These are phyloP conservation scores for Meloidogyne hapla DNA, from an alignment of 1,140 invertebrate genomes.

Conservation along the genomic window DNA sequence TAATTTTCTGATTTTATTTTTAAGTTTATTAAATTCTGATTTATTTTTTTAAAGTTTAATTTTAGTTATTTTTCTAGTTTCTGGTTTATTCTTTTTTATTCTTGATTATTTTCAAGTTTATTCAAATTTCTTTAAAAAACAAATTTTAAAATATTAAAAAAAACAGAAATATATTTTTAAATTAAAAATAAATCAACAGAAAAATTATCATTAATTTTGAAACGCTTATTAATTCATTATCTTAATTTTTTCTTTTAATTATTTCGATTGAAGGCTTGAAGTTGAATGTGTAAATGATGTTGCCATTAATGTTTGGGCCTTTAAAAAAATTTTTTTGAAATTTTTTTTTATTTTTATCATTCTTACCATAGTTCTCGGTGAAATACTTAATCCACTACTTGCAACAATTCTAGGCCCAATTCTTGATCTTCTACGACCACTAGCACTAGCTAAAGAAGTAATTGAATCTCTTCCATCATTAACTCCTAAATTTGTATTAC, in stretches of 20 bases:
- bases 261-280: slow-evolving; percentile 53
- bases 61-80: too few relatives aligned
- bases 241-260: neutral
- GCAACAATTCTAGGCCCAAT: slow-evolving; percentile 8
- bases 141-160: too few relatives aligned
- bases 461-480: slow-evolving; percentile 1
- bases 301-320: slow-evolving; percentile 48
- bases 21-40: too few relatives aligned
- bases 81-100: too few relatives aligned
- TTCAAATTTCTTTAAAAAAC: too few relatives aligned
- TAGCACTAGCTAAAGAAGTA: neutral
- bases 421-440: neutral
- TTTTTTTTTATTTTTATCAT: neutral
- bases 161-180: too few relatives aligned
- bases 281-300: slow-evolving; percentile 52
- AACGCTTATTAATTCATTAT: neutral
- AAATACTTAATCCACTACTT: slow-evolving; percentile 18
- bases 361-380: slow-evolving; percentile 25
- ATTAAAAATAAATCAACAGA: neutral
- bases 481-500: neutral
- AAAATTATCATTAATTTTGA: neutral
- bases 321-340: slow-evolving; percentile 13
- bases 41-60: too few relatives aligned
- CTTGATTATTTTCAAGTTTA: too few relatives aligned
- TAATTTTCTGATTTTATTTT: too few relatives aligned